Evolutionary conservation across 2,888 invertebrate genomes (phyloP).

Genomic region (Silvanus unidentatus): DNA sequence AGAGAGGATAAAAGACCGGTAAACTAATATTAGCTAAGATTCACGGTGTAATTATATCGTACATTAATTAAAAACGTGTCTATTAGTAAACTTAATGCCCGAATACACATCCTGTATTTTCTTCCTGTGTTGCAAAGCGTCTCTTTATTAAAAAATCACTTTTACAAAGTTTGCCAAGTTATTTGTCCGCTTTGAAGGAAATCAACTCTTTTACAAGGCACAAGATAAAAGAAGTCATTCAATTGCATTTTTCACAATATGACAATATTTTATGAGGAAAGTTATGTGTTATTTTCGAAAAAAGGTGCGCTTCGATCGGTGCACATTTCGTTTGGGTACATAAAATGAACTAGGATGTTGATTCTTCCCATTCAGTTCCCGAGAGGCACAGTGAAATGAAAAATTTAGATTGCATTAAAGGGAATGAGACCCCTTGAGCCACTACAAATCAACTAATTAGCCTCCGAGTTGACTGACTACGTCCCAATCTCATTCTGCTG

Average conservation of each 20-base stretch:
- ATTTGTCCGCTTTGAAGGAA: too few species aligned
- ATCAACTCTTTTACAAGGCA: too few species aligned
- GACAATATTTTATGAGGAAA: too few species aligned
- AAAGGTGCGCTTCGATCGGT: too few species aligned
- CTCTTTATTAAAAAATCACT: neutral
- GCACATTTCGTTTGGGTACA: too few species aligned
- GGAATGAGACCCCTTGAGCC: constrained; percentile 47
- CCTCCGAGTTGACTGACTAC: constrained; percentile 39
- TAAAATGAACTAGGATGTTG: constrained; percentile 10
- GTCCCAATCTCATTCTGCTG: constrained; percentile 23
- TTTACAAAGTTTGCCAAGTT: too few species aligned
- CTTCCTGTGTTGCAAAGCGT: neutral
- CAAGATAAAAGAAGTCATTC: too few species aligned
- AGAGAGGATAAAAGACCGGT: constrained; percentile 2
- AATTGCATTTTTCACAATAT: too few species aligned
- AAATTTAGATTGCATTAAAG: constrained; percentile 51
- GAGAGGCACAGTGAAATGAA: constrained; percentile 42
- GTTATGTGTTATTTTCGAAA: too few species aligned
- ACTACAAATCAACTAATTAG: constrained; percentile 52
- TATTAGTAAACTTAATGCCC: constrained; percentile 9
- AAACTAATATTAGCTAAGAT: constrained; percentile 6
- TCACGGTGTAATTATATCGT: neutral
- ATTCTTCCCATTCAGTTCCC: constrained; percentile 40
- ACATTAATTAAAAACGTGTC: constrained; percentile 9
- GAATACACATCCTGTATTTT: constrained; percentile 5